Conservation (phyloP, 2,797 vertebrate species). For the Lagocephalus sceleratus region DNA sequence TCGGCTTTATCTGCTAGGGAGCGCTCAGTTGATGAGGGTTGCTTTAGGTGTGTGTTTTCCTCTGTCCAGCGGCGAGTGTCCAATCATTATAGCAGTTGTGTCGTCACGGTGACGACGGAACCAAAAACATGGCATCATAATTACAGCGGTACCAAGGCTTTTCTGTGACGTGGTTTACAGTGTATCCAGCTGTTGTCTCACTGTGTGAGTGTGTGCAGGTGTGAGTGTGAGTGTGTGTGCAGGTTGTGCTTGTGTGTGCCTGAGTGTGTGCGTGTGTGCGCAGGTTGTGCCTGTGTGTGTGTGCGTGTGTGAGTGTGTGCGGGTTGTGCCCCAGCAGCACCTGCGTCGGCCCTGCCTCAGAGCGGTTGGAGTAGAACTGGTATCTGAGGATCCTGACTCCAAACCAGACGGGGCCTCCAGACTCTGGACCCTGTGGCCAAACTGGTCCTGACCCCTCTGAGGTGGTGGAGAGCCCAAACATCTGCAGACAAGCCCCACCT, state of each 20-base stretch:
- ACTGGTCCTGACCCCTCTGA: conserved; percentile 2
- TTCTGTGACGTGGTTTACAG: conserved; percentile 49
- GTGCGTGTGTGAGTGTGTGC: conserved; percentile 33
- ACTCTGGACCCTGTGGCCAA: conserved; percentile 13
- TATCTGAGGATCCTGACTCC: conserved; percentile 39
- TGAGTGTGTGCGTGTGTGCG: conserved; percentile 36
- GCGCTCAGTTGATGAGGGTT: conserved; percentile 7
- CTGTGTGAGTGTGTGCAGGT: no score
- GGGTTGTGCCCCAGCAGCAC: conserved; percentile 46
- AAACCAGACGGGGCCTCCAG: conserved; percentile 15
- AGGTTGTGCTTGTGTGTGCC: conserved; percentile 29
- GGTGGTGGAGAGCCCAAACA: conserved; percentile 1
- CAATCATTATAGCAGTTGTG: no score
- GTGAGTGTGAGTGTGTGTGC: conserved; percentile 33
- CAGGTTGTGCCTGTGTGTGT: no score
- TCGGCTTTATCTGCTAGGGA: no score
- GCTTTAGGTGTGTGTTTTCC: conserved; percentile 20
- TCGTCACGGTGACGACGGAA: conserved; percentile 25
- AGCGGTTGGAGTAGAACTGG: conserved; percentile 40
- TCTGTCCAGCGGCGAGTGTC: background rate
- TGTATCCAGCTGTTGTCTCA: conserved; percentile 61
- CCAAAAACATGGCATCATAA: conserved; percentile 48
- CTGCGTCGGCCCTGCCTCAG: conserved; percentile 55
- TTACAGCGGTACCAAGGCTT: conserved; percentile 57
- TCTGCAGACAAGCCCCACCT: no score